These are phyloP conservation scores for Lutjanus campechanus DNA, from an alignment of 2,797 vertebrate genomes.

Conservation along the genomic window DNA sequence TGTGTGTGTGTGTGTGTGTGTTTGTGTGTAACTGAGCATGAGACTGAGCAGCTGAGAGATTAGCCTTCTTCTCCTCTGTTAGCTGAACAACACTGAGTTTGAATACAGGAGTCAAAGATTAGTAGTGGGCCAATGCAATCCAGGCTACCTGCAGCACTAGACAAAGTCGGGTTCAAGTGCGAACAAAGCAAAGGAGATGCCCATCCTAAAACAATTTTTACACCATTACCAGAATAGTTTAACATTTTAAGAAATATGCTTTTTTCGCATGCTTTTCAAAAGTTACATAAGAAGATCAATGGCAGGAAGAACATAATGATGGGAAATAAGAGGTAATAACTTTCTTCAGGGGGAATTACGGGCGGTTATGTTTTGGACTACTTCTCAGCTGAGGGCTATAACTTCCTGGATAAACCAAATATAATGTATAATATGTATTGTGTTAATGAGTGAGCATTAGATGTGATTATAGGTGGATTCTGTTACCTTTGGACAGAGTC, in stretches of 20 bases:
- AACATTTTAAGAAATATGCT: background rate
- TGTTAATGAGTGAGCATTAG: background rate
- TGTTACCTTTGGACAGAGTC: background rate
- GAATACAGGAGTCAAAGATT: conserved; percentile 41
- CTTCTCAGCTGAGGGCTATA: background rate
- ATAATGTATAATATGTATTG: background rate
- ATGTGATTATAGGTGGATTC: background rate
- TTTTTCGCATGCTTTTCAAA: background rate
- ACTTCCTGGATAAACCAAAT: background rate
- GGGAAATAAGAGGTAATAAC: too few relatives aligned
- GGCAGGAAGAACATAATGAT: too few relatives aligned
- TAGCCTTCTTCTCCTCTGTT: conserved; percentile 60
- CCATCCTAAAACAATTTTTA: background rate
- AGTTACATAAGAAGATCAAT: background rate
- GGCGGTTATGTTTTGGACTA: background rate
- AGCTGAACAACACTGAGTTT: conserved; percentile 49
- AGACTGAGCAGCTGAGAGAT: conserved; percentile 74
- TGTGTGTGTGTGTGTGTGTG: conserved; percentile 28
- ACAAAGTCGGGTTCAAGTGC: background rate
- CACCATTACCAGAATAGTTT: background rate
- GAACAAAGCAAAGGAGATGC: background rate
- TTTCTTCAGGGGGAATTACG: too few relatives aligned
- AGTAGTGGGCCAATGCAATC: conserved; percentile 9
- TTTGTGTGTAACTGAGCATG: conserved; percentile 46
- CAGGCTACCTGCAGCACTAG: conserved; percentile 25